Conservation (phyloP, 2,113 vertebrate genomes). For the Chaenocephalus aceratus region DNA sequence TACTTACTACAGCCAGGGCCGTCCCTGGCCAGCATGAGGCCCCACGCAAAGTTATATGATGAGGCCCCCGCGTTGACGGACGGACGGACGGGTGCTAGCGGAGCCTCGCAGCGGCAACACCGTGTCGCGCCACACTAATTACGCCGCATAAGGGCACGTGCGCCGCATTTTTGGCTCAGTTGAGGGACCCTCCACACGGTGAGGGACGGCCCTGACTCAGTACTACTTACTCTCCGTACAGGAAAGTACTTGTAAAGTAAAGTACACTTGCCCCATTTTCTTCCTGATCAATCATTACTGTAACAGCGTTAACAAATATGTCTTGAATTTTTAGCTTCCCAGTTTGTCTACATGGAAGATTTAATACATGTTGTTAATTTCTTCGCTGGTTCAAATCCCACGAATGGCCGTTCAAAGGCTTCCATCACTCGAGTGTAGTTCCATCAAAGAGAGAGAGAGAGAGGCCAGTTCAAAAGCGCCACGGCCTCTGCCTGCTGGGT, state of each 20-base stretch:
- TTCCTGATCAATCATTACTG: slow-evolving; percentile 6
- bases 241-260: neutral
- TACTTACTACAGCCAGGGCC: neutral
- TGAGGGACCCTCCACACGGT: no score
- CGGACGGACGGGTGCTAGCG: no score
- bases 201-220: no score
- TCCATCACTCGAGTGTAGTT: slow-evolving; percentile 67
- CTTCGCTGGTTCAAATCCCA: slow-evolving; percentile 36
- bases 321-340: slow-evolving; percentile 1
- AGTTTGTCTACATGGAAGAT: slow-evolving; percentile 43
- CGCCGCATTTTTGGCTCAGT: no score
- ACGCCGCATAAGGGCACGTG: no score
- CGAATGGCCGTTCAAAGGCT: slow-evolving; percentile 55
- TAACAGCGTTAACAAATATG: slow-evolving; percentile 16
- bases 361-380: slow-evolving; percentile 63
- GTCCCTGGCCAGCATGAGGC: no score
- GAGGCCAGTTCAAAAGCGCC: slow-evolving; percentile 66
- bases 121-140: no score
- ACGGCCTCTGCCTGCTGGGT: slow-evolving; percentile 75
- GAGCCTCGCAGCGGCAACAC: no score
- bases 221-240: neutral
- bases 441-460: slow-evolving; percentile 58
- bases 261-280: neutral
- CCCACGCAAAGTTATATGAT: no score
- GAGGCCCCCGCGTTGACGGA: no score